phyloP scores from a whole-genome alignment of 2,888 invertebrate genomes.

The Leptogaster cylindrica region DNA sequence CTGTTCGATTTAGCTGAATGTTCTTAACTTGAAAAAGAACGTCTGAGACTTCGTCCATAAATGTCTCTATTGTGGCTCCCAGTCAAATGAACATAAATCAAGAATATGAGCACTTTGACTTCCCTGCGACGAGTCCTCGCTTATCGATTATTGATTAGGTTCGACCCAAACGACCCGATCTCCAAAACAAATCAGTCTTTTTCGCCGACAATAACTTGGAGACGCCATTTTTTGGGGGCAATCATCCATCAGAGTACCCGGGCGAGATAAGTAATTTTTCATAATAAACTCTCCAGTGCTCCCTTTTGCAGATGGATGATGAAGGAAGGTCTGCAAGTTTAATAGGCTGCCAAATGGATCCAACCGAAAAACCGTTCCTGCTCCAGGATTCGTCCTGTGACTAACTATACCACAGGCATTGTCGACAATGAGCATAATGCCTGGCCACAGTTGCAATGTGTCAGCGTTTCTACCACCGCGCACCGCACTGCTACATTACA shows the following conservation, averaged over 20 bases:
- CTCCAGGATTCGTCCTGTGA: too few relatives aligned
- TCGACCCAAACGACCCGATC: background rate
- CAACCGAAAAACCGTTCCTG: background rate
- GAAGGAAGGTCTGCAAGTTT: slow-evolving; percentile 1
- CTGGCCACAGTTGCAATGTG: slow-evolving; percentile 21
- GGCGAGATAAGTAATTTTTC: slow-evolving; percentile 24
- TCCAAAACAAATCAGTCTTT: slow-evolving; percentile 11
- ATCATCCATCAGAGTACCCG: slow-evolving; percentile 12
- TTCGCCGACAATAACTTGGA: slow-evolving; percentile 17
- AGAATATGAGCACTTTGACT: slow-evolving; percentile 34
- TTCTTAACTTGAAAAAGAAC: slow-evolving; percentile 28
- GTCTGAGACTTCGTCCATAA: slow-evolving; percentile 24
- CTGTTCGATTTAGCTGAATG: slow-evolving; percentile 19
- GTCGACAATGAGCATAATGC: slow-evolving; percentile 6
- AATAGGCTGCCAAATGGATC: slow-evolving; percentile 25
- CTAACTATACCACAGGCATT: background rate
- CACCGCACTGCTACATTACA: background rate
- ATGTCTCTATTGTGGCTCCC: slow-evolving; percentile 29
- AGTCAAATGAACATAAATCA: slow-evolving; percentile 38
- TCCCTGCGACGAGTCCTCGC: slow-evolving; percentile 18
- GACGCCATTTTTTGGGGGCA: slow-evolving; percentile 9
- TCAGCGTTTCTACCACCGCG: slow-evolving; percentile 15
- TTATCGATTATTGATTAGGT: slow-evolving; percentile 40
- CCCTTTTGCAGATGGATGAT: background rate
- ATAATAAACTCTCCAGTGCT: slow-evolving; percentile 14